Percentiles rank a stretch among this genome's conserved stretches.
Evolutionary conservation across 2,113 vertebrate species (phyloP).

Genomic region (Arvicanthis niloticus): DNA sequence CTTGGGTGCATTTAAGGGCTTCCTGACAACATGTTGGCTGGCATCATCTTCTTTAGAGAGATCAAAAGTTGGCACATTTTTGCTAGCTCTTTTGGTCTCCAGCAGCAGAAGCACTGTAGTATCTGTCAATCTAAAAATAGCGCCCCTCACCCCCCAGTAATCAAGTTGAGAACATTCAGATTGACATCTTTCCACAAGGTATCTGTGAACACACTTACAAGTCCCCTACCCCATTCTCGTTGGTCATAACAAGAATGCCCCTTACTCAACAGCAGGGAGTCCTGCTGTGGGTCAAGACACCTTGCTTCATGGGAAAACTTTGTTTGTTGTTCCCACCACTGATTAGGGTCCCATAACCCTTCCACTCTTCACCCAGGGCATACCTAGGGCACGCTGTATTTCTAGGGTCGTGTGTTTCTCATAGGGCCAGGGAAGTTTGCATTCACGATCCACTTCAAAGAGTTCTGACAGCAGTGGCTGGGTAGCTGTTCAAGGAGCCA

Average conservation of each 20-base stretch:
- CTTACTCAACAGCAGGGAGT: not conserved
- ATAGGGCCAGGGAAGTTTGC: not conserved
- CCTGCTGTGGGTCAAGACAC: not conserved
- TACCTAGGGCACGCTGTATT: not conserved
- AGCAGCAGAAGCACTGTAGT: not conserved
- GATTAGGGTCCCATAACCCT: not conserved
- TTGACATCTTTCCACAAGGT: not conserved
- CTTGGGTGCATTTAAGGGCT: not conserved
- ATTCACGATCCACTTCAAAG: not conserved
- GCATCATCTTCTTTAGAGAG: not conserved
- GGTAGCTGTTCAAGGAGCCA: not conserved
- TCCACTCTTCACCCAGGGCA: not conserved
- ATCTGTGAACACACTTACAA: not conserved
- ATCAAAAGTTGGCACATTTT: not conserved
- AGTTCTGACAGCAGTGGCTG: not conserved
- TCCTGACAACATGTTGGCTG: not conserved
- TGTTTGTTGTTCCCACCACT: not conserved
- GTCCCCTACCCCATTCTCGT: not conserved
- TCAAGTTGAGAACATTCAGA: not conserved
- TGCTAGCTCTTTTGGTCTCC: not conserved
- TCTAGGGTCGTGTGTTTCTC: not conserved
- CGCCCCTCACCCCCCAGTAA: not conserved
- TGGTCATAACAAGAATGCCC: not conserved
- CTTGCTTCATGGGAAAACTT: not conserved
- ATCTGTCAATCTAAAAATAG: not conserved